Evolutionary conservation across 2,113 vertebrate species (phyloP).

Genomic region (Hyla sarda): DNA sequence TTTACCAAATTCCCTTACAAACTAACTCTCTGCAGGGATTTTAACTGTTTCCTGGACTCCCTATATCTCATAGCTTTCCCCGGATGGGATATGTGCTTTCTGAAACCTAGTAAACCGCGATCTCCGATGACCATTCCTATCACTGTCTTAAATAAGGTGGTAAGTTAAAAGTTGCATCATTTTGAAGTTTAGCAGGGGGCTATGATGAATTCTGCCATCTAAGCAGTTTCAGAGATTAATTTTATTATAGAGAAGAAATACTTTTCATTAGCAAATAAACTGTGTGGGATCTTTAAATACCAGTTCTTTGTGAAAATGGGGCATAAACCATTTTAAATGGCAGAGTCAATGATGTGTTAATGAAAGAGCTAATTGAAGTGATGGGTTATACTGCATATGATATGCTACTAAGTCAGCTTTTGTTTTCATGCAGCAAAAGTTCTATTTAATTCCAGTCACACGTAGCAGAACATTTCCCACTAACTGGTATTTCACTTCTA

Average conservation of each 20-base stretch:
- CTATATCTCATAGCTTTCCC: too few relatives aligned
- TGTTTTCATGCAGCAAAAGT: constrained; percentile 1
- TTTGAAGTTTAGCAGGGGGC: background rate
- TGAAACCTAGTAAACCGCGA: too few relatives aligned
- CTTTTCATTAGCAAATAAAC: constrained; percentile 32
- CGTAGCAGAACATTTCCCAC: constrained; percentile 26
- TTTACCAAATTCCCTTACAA: too few relatives aligned
- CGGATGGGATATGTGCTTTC: too few relatives aligned
- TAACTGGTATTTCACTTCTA: constrained; percentile 18
- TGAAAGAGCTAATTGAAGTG: constrained; percentile 47
- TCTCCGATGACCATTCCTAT: too few relatives aligned
- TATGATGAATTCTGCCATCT: background rate
- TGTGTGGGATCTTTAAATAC: background rate
- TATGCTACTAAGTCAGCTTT: too few relatives aligned
- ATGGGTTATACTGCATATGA: too few relatives aligned
- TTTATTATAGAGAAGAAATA: constrained; percentile 34
- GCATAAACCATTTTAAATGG: constrained; percentile 24
- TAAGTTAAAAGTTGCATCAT: background rate
- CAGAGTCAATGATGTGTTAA: constrained; percentile 49
- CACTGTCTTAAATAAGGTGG: too few relatives aligned
- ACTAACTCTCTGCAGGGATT: too few relatives aligned
- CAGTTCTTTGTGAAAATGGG: background rate
- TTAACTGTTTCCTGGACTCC: too few relatives aligned
- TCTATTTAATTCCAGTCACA: constrained; percentile 25
- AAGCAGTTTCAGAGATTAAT: constrained; percentile 35